phyloP scores from a whole-genome alignment of 2,888 invertebrate genomes.

The Eupithecia inturbata region DNA sequence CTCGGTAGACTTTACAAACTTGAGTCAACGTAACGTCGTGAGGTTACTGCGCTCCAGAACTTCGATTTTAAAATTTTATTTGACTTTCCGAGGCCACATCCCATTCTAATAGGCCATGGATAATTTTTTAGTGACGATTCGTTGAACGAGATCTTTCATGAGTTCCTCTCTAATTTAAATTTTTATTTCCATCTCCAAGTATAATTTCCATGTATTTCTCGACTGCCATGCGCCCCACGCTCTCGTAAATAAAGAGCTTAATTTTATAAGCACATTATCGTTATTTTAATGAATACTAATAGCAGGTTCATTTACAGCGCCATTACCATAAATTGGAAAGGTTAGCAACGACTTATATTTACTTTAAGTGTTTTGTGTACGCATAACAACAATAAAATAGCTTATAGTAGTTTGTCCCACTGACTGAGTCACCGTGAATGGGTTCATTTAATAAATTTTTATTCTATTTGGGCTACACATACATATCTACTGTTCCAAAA shows the following conservation, averaged over 20 bases:
- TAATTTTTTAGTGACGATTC: neutral
- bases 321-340: neutral
- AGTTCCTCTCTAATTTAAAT: neutral
- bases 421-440: neutral
- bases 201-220: neutral
- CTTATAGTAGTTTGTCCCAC: neutral
- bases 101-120: neutral
- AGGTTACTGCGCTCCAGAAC: too few relatives aligned
- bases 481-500: too few relatives aligned
- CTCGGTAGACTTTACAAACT: neutral
- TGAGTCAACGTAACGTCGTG: too few relatives aligned
- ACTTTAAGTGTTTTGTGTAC: neutral
- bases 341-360: neutral
- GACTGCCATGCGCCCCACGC: neutral
- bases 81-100: too few relatives aligned
- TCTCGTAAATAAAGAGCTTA: slow-evolving; percentile 1
- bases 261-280: slow-evolving; percentile 11
- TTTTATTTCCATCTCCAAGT: neutral
- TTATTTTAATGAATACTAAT: slow-evolving; percentile 13
- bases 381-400: neutral
- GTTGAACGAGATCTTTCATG: neutral
- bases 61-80: neutral
- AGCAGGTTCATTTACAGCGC: neutral
- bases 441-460: neutral
- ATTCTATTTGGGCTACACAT: neutral